Conservation (phyloP, 2,888 invertebrate species). For the Meiosimyza platycephala region DNA sequence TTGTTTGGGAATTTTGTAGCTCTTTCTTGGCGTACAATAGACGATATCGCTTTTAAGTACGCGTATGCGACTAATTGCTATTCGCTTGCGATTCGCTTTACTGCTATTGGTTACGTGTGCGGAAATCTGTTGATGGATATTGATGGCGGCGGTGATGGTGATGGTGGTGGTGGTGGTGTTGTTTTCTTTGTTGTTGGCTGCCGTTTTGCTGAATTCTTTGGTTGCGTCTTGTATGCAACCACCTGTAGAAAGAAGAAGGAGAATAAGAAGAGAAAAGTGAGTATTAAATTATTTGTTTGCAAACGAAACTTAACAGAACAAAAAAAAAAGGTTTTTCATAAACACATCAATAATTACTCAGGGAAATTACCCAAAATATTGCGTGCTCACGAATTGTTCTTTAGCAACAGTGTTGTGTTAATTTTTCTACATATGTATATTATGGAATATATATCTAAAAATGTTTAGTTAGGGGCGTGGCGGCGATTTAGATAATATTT, state of each 20-base stretch:
- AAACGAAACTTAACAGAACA: background rate
- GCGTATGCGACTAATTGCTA: too few species aligned
- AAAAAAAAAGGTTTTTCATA: too few species aligned
- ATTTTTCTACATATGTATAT: too few species aligned
- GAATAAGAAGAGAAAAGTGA: conserved; percentile 28
- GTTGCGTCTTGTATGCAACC: conserved; percentile 56
- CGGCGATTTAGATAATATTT: too few species aligned
- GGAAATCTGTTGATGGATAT: conserved; percentile 31
- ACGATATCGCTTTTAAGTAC: background rate
- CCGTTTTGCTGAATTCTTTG: conserved; percentile 58
- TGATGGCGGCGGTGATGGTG: conserved; percentile 45
- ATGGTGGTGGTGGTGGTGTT: conserved; percentile 55
- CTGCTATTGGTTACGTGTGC: conserved; percentile 36
- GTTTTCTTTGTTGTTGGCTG: conserved; percentile 42
- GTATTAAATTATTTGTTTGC: conserved; percentile 8
- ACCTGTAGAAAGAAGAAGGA: conserved; percentile 46
- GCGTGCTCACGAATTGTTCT: too few species aligned
- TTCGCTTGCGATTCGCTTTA: too few species aligned
- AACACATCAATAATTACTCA: too few species aligned
- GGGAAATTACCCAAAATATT: too few species aligned
- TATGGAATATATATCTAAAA: too few species aligned
- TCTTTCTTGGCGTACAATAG: conserved; percentile 40
- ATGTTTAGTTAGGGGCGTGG: too few species aligned
- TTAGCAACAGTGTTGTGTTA: too few species aligned
- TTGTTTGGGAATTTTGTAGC: conserved; percentile 42